phyloP scores from a whole-genome alignment of 2,113 vertebrate genomes.

The Cairina moschata region DNA sequence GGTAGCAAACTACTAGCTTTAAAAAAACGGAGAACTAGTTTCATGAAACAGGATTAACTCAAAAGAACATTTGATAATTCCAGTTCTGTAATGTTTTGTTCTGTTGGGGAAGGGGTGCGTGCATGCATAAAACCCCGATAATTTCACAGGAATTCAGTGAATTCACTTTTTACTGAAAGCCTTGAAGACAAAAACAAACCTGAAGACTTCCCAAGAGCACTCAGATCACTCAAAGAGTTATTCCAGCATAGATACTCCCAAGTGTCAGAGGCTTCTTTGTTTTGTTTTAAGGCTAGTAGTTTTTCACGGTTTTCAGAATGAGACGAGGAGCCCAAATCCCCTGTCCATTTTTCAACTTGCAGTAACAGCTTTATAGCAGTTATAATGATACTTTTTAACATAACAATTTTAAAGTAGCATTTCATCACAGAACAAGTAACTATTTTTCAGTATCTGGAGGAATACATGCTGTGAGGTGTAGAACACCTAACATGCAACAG shows the following conservation, averaged over 20 bases:
- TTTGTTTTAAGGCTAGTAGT: not conserved
- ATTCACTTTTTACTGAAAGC: not conserved
- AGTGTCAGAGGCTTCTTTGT: not conserved
- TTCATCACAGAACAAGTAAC: not conserved
- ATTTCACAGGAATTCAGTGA: not conserved
- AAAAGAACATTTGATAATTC: not conserved
- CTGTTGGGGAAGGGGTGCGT: not conserved
- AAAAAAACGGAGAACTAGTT: not conserved
- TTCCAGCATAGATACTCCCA: not conserved
- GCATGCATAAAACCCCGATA: not conserved
- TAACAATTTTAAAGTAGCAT: not conserved
- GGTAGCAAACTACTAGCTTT: not conserved
- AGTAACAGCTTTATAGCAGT: not conserved
- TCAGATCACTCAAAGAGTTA: not conserved
- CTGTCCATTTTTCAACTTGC: not conserved
- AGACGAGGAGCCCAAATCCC: not conserved
- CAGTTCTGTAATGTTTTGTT: not conserved
- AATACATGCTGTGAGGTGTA: not conserved
- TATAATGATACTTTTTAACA: too few relatives aligned
- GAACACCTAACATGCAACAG: not conserved
- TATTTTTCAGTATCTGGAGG: not conserved
- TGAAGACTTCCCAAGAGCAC: not conserved
- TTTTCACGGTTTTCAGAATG: not conserved
- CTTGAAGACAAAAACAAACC: not conserved
- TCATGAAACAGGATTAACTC: not conserved